These are phyloP conservation scores for Melitaea cinxia DNA, from an alignment of 1,140 invertebrate species.

Conservation along the genomic window DNA sequence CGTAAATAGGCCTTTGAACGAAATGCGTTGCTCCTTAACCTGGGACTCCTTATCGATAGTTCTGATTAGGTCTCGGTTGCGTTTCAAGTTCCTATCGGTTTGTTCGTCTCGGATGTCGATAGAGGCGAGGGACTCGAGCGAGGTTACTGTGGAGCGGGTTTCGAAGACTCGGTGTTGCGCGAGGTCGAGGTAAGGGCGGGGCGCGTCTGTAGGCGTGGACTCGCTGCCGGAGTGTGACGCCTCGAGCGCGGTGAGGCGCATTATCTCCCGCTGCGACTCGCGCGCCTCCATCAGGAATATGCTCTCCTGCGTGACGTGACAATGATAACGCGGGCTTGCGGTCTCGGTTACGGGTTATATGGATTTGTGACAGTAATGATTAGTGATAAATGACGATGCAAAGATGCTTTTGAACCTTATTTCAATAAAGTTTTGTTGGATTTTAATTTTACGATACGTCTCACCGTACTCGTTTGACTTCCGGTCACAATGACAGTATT, in stretches of 20 bases:
- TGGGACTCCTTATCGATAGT: conserved; percentile 64
- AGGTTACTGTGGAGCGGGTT: conserved; percentile 64
- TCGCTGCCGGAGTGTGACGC: conserved; percentile 22
- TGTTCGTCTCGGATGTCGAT: conserved; percentile 55
- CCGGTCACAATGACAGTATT: no score
- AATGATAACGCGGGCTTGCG: not conserved
- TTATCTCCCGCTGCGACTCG: conserved; percentile 86
- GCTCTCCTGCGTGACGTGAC: conserved; percentile 81
- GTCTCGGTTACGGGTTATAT: not conserved
- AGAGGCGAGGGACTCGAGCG: conserved; percentile 69
- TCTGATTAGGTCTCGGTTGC: conserved; percentile 55
- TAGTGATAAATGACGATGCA: no score
- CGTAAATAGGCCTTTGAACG: conserved; percentile 57
- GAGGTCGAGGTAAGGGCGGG: conserved; percentile 49
- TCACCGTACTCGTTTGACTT: no score
- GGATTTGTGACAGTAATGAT: no score
- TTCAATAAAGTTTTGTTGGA: no score
- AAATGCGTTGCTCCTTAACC: conserved; percentile 60
- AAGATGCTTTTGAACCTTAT: no score
- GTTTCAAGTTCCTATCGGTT: conserved; percentile 55
- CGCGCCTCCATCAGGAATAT: conserved; percentile 91
- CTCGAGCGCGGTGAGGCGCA: conserved; percentile 59
- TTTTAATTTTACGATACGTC: no score
- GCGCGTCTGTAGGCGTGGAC: conserved; percentile 6
- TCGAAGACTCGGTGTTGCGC: conserved; percentile 41